These are phyloP conservation scores for Darevskia mixta DNA, from an alignment of 2,797 vertebrate species.

Conservation along the genomic window DNA sequence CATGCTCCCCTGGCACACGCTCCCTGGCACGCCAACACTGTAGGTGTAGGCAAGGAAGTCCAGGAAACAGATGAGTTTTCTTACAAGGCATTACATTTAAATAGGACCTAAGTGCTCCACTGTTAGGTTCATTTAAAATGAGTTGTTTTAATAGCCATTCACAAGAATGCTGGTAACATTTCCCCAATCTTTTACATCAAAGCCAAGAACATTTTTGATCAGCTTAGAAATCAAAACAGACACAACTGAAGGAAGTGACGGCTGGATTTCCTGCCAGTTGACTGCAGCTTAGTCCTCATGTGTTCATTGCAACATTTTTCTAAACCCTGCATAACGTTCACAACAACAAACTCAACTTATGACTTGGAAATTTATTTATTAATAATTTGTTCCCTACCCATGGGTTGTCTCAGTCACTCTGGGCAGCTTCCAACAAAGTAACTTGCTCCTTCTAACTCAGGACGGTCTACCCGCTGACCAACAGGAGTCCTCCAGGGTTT, in stretches of 20 bases:
- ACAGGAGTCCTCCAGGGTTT: no score
- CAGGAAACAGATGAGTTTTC: not conserved
- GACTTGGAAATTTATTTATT: not conserved
- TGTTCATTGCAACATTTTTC: not conserved
- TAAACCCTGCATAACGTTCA: not conserved
- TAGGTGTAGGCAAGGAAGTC: not conserved
- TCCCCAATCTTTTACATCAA: not conserved
- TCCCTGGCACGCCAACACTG: not conserved
- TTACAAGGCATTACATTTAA: not conserved
- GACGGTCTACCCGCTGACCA: no score
- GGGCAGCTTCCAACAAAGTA: no score
- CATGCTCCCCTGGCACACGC: not conserved
- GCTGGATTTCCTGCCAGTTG: not conserved
- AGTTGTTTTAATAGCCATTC: not conserved
- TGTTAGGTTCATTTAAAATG: not conserved
- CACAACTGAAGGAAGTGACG: not conserved
- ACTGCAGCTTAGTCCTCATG: not conserved
- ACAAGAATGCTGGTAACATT: not conserved
- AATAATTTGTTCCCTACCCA: no score
- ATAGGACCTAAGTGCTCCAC: not conserved
- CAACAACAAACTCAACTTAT: not conserved
- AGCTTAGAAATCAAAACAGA: conserved; percentile 10
- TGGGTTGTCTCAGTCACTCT: no score
- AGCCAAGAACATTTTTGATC: not conserved
- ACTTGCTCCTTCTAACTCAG: no score